Evolutionary conservation across 1,140 invertebrate genomes (phyloP), one percentile per base, ranked within the genome.

Genomic region (Dufourea novaeangliae): DNA sequence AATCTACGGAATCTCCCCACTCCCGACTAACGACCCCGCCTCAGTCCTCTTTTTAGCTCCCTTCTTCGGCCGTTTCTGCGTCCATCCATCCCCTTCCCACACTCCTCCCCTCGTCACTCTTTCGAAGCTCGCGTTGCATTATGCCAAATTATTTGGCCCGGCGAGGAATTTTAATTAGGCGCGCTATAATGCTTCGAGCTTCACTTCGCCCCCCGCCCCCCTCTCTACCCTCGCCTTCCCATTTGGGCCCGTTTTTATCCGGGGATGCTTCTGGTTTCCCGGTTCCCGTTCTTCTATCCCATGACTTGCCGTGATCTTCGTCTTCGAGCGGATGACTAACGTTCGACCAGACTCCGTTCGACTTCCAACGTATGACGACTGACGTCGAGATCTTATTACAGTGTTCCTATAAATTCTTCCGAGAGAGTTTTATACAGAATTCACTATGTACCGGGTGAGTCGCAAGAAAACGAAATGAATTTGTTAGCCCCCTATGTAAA

Each of bases 141-240:
- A 29, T 37, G 54, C 54, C 39, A 46, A 69, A 76, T 76, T 34
- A 69, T 76, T 69, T 69, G 54, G 54, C 20, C 11, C 22, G 64
- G 25, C 73, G 25, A 69, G n/a, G 73, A 76, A 76, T 76, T 76
- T 76, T 76, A 76, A 76, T 76, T 76, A 76, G 73, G 54, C 73
- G 64, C 73, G 64, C 25, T 22, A 11, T 76, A 50, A 76, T 50
- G 54, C 32, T 69, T 37, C 54, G 20, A 29, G 22, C 64, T 59
- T 54, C 25, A 20, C 41, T 50, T 69, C 64, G 27, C 20, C 20
- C 50, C 37, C 25, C 39, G 5, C 14, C 2, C 10, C 17, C 2
- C 6, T 46, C 41, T 50, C 61, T 54, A n/a, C 20, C 20, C 50
- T 27, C 25, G 29, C 3, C 14, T 1, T 8, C 17, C 2, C 6